Conservation (phyloP, 1,140 invertebrate genomes). For the Meloidogyne exigua region DNA sequence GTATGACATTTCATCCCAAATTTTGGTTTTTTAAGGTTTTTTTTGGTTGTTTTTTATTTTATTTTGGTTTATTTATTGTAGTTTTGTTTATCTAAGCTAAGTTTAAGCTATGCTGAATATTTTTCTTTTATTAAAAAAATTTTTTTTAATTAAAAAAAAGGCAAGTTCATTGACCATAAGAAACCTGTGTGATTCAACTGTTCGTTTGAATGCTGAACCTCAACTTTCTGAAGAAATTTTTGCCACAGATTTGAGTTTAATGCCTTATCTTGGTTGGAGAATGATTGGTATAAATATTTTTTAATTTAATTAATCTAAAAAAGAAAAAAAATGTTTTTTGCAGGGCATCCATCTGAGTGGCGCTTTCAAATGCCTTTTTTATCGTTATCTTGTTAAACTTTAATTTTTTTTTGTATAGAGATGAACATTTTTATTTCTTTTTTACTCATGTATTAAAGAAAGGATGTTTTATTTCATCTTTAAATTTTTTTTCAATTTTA, state of each 20-base stretch:
- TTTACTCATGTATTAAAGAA: too few relatives aligned
- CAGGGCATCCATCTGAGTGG: slow-evolving; percentile 56
- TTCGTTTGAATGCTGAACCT: slow-evolving; percentile 47
- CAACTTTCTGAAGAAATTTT: slow-evolving; percentile 55
- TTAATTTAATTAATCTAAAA: too few relatives aligned
- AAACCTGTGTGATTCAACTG: slow-evolving; percentile 44
- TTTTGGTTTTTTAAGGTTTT: too few relatives aligned
- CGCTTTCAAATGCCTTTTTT: slow-evolving; percentile 57
- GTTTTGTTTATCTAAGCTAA: too few relatives aligned
- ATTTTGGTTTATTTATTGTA: too few relatives aligned
- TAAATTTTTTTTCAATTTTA: too few relatives aligned
- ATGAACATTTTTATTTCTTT: too few relatives aligned
- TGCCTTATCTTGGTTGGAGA: slow-evolving; percentile 57
- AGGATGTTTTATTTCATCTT: too few relatives aligned
- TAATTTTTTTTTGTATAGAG: not conserved
- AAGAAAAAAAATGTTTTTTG: too few relatives aligned
- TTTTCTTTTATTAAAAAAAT: not conserved
- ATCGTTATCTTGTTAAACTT: slow-evolving; percentile 49
- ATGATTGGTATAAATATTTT: slow-evolving; percentile 46
- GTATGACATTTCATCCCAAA: too few relatives aligned
- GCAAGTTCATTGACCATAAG: slow-evolving; percentile 16
- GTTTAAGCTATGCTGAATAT: too few relatives aligned
- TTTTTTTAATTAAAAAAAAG: not conserved
- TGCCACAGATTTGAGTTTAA: slow-evolving; percentile 51
- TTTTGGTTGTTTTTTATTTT: too few relatives aligned